A percentile compares a stretch with the other conserved stretches of the same genome.
These are phyloP conservation scores for Resseliella maxima DNA, from an alignment of 2,888 invertebrate species.

Conservation along the genomic window DNA sequence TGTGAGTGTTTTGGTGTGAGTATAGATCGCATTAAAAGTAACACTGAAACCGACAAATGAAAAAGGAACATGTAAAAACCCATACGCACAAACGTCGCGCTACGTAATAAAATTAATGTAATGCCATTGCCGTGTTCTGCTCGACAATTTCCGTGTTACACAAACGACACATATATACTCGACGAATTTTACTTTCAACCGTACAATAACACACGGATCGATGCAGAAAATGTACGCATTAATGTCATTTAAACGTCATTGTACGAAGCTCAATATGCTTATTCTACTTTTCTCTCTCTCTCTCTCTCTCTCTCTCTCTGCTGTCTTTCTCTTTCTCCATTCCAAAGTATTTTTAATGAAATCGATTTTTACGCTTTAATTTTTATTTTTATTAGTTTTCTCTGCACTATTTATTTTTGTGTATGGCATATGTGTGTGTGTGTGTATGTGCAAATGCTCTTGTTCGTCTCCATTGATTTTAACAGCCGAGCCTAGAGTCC, in stretches of 20 bases:
- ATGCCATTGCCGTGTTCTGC: conserved; percentile 49
- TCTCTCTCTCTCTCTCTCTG: too few relatives aligned
- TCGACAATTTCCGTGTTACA: conserved; percentile 11
- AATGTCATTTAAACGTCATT: neutral
- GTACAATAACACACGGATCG: neutral
- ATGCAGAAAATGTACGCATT: conserved; percentile 15
- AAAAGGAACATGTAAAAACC: conserved; percentile 8
- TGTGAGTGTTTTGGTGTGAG: neutral
- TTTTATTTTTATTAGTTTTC: conserved; percentile 48
- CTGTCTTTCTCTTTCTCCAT: neutral
- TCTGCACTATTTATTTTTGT: conserved; percentile 39
- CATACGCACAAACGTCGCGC: neutral
- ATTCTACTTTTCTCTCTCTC: too few relatives aligned
- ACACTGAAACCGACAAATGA: neutral
- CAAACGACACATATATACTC: neutral
- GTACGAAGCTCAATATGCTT: conserved; percentile 2
- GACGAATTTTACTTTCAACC: conserved; percentile 11
- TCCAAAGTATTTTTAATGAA: neutral
- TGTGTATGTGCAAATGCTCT: neutral
- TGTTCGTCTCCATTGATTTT: neutral
- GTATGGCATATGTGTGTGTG: neutral
- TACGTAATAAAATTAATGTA: conserved; percentile 43
- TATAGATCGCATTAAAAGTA: conserved; percentile 22
- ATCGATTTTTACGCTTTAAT: conserved; percentile 55
- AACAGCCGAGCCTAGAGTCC: neutral